phyloP scores from a whole-genome alignment of 2,888 invertebrate genomes.

The Yponomeuta evonymella region DNA sequence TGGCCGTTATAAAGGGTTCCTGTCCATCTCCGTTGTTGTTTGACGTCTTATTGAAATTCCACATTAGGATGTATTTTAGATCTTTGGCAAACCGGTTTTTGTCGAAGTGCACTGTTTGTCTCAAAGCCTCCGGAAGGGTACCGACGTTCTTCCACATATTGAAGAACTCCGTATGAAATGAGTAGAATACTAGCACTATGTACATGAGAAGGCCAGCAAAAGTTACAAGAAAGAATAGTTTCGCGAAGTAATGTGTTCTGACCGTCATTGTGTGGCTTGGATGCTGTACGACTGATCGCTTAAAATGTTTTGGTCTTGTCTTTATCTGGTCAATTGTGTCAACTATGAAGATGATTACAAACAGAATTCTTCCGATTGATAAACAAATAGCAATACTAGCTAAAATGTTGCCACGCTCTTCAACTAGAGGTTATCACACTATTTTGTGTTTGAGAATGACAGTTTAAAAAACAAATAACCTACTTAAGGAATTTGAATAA shows the following conservation, averaged over 20 bases:
- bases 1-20: constrained; percentile 34
- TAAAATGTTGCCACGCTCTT: too few species aligned
- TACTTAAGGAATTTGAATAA: too few species aligned
- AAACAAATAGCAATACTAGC: constrained; percentile 33
- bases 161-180: constrained; percentile 43
- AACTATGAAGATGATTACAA: too few species aligned
- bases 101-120: neutral
- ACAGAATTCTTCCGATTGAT: neutral
- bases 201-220: constrained; percentile 51
- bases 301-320: too few species aligned
- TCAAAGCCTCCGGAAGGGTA: neutral
- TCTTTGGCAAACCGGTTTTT: constrained; percentile 25
- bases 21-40: too few species aligned
- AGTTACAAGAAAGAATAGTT: constrained; percentile 55
- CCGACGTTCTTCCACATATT: neutral
- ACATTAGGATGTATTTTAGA: constrained; percentile 50
- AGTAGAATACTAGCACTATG: constrained; percentile 46
- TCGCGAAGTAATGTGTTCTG: constrained; percentile 33
- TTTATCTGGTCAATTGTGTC: too few species aligned
- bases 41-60: constrained; percentile 20
- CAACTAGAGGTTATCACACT: too few species aligned
- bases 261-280: too few species aligned
- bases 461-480: too few species aligned
- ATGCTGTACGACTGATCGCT: too few species aligned
- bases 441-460: too few species aligned